Conservation (phyloP, 2,113 vertebrate species). For the Nipponia nippon region DNA sequence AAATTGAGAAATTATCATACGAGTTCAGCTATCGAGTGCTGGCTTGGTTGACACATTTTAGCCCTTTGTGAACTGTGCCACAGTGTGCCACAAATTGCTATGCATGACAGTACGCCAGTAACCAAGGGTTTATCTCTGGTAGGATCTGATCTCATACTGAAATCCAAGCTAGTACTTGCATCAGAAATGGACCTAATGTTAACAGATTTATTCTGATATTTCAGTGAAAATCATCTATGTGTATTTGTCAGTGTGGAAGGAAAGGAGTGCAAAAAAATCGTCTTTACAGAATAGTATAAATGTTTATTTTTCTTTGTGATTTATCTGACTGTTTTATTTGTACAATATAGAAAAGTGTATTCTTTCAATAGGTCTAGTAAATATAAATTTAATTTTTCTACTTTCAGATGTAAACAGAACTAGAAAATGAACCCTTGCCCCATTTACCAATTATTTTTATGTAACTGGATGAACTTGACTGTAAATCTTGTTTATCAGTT, state of each 20-base stretch:
- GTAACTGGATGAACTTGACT: slow-evolving; percentile 60
- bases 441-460: slow-evolving; percentile 63
- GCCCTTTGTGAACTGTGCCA: neutral
- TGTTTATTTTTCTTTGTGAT: slow-evolving; percentile 85
- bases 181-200: neutral
- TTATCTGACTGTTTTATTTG: slow-evolving; percentile 76
- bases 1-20: neutral
- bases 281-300: slow-evolving; percentile 86
- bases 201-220: neutral
- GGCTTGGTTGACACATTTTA: neutral
- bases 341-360: slow-evolving; percentile 87
- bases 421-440: slow-evolving; percentile 77
- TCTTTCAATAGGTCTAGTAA: slow-evolving; percentile 84
- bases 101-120: neutral
- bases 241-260: neutral
- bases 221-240: neutral
- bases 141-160: neutral
- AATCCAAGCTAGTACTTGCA: neutral
- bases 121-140: neutral
- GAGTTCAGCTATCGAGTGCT: neutral
- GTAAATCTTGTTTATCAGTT: slow-evolving; percentile 69
- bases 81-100: neutral
- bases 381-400: slow-evolving; percentile 84
- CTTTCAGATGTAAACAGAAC: slow-evolving; percentile 81
- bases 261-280: neutral